Evolutionary conservation across 1,140 invertebrate genomes (phyloP).

Genomic region (Diuraphis noxia): DNA sequence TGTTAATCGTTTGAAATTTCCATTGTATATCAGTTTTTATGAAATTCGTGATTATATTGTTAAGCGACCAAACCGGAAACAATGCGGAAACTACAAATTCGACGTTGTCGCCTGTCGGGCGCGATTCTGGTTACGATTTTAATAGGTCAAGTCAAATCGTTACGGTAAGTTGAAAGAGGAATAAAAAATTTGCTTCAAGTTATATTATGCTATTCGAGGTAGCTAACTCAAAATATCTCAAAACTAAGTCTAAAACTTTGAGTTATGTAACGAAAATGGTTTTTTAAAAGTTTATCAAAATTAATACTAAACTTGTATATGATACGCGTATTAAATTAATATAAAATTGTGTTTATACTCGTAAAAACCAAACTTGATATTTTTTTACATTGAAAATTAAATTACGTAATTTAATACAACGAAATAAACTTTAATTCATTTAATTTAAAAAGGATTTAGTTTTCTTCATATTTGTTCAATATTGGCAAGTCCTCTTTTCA

Average conservation of each 20-base stretch:
- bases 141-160: neutral
- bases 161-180: neutral
- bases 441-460: too few relatives aligned
- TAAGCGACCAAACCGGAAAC: neutral
- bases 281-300: neutral
- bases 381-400: too few relatives aligned
- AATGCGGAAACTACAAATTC: neutral
- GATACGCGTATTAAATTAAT: too few relatives aligned
- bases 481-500: neutral
- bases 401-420: too few relatives aligned
- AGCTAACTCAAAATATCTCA: neutral
- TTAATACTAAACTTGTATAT: too few relatives aligned
- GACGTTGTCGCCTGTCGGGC: neutral
- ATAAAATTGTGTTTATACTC: neutral
- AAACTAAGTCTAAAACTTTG: neutral
- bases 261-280: neutral
- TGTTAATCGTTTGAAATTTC: neutral
- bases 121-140: neutral
- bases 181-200: neutral
- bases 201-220: neutral
- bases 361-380: too few relatives aligned
- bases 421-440: too few relatives aligned
- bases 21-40: neutral
- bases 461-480: too few relatives aligned
- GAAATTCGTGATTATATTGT: conserved; percentile 9